Base-by-base conservation (phyloP, 2,797 vertebrate species). In the Xenops minutus region DNA sequence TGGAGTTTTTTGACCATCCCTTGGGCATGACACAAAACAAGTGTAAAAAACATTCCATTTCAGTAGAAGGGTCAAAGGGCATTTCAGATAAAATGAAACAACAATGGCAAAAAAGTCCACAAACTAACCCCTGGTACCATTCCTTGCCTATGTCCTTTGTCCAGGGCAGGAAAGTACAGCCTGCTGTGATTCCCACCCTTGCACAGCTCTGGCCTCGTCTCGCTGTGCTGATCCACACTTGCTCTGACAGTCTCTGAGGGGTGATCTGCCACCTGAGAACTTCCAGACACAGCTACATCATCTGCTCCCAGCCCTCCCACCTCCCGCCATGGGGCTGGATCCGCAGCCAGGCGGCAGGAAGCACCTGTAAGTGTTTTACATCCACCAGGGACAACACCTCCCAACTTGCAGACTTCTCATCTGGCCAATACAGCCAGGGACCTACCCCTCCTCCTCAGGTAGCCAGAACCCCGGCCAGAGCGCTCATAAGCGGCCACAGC, bases 351-450 rank as follows among this genome's bases (percentile, higher is more conserved):
- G 66, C n/a, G 0, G 79, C 95, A 96, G 91, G 94, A 96, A 97
- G 91, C 93, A 95, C 92, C 79, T 93, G 91, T 93, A 85, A 51
- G 96, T 41, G 56, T 89, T 95, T 96, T 44, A 92, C 54, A 87
- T 82, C 52, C 95, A 92, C 71, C 64, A 86, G 74, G 89, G 85
- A 95, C 72, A 79, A 37, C 83, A 92, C 81, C 88, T 95, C 75
- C 95, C 90, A 92, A 19, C 80, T 74, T 69, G 82, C 80, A 93
- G 86, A 27, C 55, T 44, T 89, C 69, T 96, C 91, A 88, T 88
- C 89, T 93, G 76, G 66, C 58, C 20, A 66, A 26, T 23, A 14
- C 27, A 79, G 55, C 20, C 84, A 73, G 85, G 56, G 44, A 76
- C 24, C 69, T 23, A 8, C 37, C 39, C 32, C 49, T 87, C 61